phyloP scores from a whole-genome alignment of 2,797 vertebrate species.

The Harpagifer antarcticus region DNA sequence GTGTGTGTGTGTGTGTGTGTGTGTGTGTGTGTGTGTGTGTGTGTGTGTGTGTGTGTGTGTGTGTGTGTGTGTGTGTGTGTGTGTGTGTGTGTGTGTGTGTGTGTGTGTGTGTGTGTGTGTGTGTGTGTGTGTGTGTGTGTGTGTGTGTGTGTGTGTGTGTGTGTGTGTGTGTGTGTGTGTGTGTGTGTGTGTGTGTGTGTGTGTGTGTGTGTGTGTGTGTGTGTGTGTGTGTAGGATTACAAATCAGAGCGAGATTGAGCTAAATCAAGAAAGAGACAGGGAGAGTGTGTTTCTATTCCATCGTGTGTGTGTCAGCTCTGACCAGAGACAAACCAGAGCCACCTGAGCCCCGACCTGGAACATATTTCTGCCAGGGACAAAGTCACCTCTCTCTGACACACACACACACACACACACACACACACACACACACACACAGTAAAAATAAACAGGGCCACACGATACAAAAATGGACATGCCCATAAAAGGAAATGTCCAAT shows the following conservation, averaged over 20 bases:
- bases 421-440: conserved; percentile 1
- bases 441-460: conserved; percentile 3
- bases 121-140: conserved; percentile 13
- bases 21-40: conserved; percentile 14
- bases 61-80: conserved; percentile 16
- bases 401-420: conserved; percentile 17
- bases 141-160: conserved; percentile 16
- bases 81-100: conserved; percentile 14
- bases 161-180: conserved; percentile 13
- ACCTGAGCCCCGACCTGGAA: conserved; percentile 73
- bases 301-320: conserved; percentile 57
- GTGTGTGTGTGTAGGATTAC: conserved; percentile 42
- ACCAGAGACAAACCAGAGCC: conserved; percentile 66
- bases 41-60: conserved; percentile 14
- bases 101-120: conserved; percentile 16
- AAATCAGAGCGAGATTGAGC: conserved; percentile 49
- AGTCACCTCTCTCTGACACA: conserved; percentile 50
- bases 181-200: conserved; percentile 16
- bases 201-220: conserved; percentile 11
- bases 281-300: conserved; percentile 47
- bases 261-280: conserved; percentile 63
- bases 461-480: conserved; percentile 11
- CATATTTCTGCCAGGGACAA: conserved; percentile 67
- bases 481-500: conserved; percentile 18
- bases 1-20: conserved; percentile 11